Evolutionary conservation across 30 jellyfish, hydroid and myxozoan genomes (phyloP), one percentile per base, ranked within the genome.

Genomic region (Hydractinia echinata): DNA sequence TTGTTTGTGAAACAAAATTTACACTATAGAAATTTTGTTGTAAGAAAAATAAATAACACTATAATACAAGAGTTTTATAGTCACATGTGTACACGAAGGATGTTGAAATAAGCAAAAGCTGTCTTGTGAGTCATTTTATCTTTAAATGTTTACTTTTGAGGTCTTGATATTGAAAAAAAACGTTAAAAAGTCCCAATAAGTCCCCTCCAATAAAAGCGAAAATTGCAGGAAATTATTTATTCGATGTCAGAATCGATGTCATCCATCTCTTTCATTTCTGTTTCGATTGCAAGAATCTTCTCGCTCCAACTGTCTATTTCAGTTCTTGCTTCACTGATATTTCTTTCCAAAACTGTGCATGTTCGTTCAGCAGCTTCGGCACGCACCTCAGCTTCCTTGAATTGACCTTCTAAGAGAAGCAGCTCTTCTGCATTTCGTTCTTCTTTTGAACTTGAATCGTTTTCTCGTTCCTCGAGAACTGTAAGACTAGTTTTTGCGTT

Each of bases 321-420:
- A 44, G 55, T 73, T 20, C 79, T 89, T 5, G 95, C 78, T 44
- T 92, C 96, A 30, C 76, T 18, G 58, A 92, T 79, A 55, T 82
- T 92, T 69, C 95, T 68, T 67, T 86, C 95, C 89, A 92, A 73
- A 50, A 82, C 89, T 15, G 76, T 86, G 18, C 73, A 87, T 51
- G 52, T 79, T 81, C 98, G 79, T 44, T 86, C 96, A 1, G 98
- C 98, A 20, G 98, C 96, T 77, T 92, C 98, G 16, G 82, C 82
- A 52, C 95, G 85, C 21, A 89, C 91, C 54, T 91, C 98, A 4
- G 95, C 89, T 83, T 92, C 98, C 79, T 92, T 92, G 82, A 86
- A 83, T 72, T 92, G 96, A 48, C 89, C 71, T 39, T 73, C 95
- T 67, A 92, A 70, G 84, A 92, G 83, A 19, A 88, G 82, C 50